These are phyloP conservation scores for Drosophila saltans DNA, from an alignment of 1,140 invertebrate species.

Conservation along the genomic window DNA sequence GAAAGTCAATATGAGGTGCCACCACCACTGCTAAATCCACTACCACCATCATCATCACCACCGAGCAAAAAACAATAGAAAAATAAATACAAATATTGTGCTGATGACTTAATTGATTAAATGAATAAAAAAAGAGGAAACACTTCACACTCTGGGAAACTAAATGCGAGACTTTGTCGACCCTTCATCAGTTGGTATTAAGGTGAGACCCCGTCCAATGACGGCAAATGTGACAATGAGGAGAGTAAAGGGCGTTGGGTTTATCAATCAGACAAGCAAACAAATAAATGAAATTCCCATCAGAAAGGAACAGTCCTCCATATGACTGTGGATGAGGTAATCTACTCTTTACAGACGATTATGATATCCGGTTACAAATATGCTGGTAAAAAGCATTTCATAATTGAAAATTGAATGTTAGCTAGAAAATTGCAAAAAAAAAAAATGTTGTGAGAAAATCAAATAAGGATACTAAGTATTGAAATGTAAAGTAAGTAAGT, in stretches of 20 bases:
- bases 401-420: constrained; percentile 20
- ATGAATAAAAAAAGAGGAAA: constrained; percentile 57
- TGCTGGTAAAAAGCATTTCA: constrained; percentile 37
- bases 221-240: not conserved
- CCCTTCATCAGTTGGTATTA: constrained; percentile 49
- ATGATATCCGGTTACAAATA: constrained; percentile 49
- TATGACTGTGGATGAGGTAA: constrained; percentile 35
- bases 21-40: constrained; percentile 8
- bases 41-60: constrained; percentile 6
- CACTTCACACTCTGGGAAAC: constrained; percentile 18
- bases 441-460: not conserved
- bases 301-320: constrained; percentile 8
- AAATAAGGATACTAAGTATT: not conserved
- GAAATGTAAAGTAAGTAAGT: too few relatives aligned
- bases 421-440: not conserved
- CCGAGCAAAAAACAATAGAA: constrained; percentile 44
- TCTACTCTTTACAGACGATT: constrained; percentile 36
- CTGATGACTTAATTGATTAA: constrained; percentile 65
- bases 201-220: constrained; percentile 43
- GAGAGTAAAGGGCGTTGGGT: constrained; percentile 9
- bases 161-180: constrained; percentile 32
- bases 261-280: constrained; percentile 43
- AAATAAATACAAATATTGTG: constrained; percentile 50
- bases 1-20: constrained; percentile 45
- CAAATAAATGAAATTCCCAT: constrained; percentile 39